phyloP scores from a whole-genome alignment of 2,888 invertebrate species.

The Drosophila testacea region DNA sequence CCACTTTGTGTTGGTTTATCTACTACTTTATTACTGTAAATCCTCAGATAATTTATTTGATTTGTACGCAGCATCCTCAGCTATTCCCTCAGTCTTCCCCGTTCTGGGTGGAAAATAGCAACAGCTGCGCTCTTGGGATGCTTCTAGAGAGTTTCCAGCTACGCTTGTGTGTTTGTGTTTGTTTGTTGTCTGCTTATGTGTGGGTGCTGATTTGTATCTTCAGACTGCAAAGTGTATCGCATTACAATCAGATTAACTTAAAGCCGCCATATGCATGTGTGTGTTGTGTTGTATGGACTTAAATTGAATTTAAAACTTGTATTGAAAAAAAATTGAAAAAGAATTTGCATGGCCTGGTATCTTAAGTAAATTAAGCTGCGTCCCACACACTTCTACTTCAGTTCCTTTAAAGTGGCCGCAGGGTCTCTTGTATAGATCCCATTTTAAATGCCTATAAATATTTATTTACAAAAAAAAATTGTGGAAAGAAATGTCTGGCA shows the following conservation, averaged over 20 bases:
- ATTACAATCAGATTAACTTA: slow-evolving; percentile 78
- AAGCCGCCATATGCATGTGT: slow-evolving; percentile 50
- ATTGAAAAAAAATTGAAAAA: slow-evolving; percentile 72
- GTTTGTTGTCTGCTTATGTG: slow-evolving; percentile 34
- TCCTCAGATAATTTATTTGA: slow-evolving; percentile 78
- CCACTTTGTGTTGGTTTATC: slow-evolving; percentile 71
- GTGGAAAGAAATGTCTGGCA: slow-evolving; percentile 7
- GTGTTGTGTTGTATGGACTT: slow-evolving; percentile 22
- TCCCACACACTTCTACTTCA: slow-evolving; percentile 1
- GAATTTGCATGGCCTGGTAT: slow-evolving; percentile 53
- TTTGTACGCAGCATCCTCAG: slow-evolving; percentile 63
- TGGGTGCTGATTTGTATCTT: slow-evolving; percentile 78
- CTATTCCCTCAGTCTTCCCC: not conserved
- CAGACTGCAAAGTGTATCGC: slow-evolving; percentile 76
- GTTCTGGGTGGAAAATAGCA: slow-evolving; percentile 48
- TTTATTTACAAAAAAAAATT: slow-evolving; percentile 54
- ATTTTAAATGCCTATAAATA: slow-evolving; percentile 72
- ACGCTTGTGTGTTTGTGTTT: slow-evolving; percentile 37
- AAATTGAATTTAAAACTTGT: slow-evolving; percentile 74
- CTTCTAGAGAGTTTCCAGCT: slow-evolving; percentile 31
- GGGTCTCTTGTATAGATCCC: slow-evolving; percentile 48
- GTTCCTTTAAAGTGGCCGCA: slow-evolving; percentile 20
- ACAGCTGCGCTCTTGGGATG: slow-evolving; percentile 64
- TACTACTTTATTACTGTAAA: slow-evolving; percentile 78
- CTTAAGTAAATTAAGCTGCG: slow-evolving; percentile 69